Base-by-base conservation (phyloP, 2,888 invertebrate species). In the Drosophila suboccidentalis region DNA sequence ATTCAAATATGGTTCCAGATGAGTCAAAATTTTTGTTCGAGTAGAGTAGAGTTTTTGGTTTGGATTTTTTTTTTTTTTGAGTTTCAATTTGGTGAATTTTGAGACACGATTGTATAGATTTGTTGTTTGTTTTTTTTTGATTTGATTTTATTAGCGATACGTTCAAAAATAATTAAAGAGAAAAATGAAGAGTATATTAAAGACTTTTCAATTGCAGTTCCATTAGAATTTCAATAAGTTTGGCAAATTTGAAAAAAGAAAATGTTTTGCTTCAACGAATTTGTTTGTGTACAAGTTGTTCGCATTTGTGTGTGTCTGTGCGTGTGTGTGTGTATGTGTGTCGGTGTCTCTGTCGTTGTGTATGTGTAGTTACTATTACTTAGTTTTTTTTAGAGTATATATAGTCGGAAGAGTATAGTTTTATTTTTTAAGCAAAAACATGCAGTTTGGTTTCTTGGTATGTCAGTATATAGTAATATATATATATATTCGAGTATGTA, bases 141-240 rank as follows among this genome's bases (percentile, higher is more conserved):
- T 47, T 57, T 57, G 57, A 38, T 46, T 61, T 72, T 73, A 77
- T 90, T 89, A 90, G 90, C 90, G 87, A 89, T 89, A 90, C 88
- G 89, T 87, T 87, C 61, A 87, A 90, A 90, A 90, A 80, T 80
- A 88, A 84, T 83, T 87, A 90, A 85, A 89, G 89, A 89, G 87
- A 89, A 87, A 89, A 90, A 89, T 87, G 71, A 87, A 87, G 76
- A 87, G 81, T 60, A 75, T 87, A 87, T 87, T 87, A 87, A 87
- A 82, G 80, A 75, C 77, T 82, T 83, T 87, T 86, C 69, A 81
- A 80, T 87, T 83, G 68, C 82, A 78, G 80, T 80, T 87, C 78
- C 79, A 81, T 78, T 70, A 75, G 65, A 76, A 75, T 86, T 86
- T 80, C 39, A 80, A 78, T 68, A 75, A 82, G 68, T 75, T 79